A percentile compares a stretch with the other conserved stretches of the same genome.
These are phyloP conservation scores for Xestoiulus laeticollis DNA, from an alignment of 2,888 invertebrate species.

Conservation along the genomic window DNA sequence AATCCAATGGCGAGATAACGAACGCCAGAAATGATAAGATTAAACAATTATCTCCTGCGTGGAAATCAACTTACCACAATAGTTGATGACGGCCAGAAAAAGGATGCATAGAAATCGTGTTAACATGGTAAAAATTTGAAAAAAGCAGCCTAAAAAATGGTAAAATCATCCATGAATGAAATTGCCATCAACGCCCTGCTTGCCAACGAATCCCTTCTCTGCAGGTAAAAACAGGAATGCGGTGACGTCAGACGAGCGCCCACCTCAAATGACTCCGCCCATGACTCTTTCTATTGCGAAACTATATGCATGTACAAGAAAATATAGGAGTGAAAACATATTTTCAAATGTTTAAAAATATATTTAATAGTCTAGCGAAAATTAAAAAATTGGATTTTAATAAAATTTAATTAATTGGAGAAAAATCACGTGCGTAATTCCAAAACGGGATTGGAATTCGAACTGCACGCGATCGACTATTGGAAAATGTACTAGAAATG, in stretches of 20 bases:
- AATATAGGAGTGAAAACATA: too few species aligned
- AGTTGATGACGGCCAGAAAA: background rate
- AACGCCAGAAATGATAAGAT: background rate
- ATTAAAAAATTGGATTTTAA: too few species aligned
- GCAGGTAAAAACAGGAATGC: background rate
- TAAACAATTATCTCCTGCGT: background rate
- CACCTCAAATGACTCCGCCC: background rate
- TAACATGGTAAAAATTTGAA: background rate
- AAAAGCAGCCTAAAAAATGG: background rate
- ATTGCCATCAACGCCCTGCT: background rate
- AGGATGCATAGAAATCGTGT: background rate
- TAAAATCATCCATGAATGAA: slow-evolving; percentile 15
- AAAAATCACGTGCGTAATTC: too few species aligned
- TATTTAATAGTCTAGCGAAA: too few species aligned
- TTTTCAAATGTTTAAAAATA: too few species aligned
- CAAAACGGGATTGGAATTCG: too few species aligned
- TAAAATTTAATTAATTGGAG: too few species aligned
- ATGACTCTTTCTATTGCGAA: background rate
- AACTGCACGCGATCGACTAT: too few species aligned
- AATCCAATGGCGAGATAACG: background rate
- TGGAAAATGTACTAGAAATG: too few species aligned
- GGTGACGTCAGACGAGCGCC: background rate
- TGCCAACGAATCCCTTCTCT: background rate
- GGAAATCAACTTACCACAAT: background rate
- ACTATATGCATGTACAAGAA: too few species aligned